Base-by-base conservation (phyloP, 2,888 invertebrate species). In the Ametastegia equiseti region DNA sequence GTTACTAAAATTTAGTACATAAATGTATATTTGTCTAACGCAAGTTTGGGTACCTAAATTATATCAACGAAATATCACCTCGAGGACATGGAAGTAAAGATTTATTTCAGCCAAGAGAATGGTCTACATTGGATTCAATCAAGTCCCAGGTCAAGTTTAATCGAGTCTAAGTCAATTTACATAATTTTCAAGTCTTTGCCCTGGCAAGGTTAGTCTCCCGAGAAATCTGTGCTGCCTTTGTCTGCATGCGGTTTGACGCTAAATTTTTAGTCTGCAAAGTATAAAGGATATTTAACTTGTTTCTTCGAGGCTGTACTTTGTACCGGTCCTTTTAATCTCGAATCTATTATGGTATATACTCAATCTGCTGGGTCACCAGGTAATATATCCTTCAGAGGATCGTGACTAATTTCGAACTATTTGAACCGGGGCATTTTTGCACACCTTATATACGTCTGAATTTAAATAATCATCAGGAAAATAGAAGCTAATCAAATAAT, bases 131-230 rank as follows among this genome's bases (percentile, higher is more conserved):
- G 54, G 27, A 54, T 50, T 75, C 54, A 54, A 75, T 75, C 50
- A 75, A 75, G 27, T 75, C 36, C 36, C 36, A n/a, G 54, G 36
- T 36, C 50, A 19, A 54, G 75, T 75, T 54, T n/a, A 33, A 54
- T 33, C 33, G 33, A 36, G 54, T 75, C 54, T 54, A 36, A 75
- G 33, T 75, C 54, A 75, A 75, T 75, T 75, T 54, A 75, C 54
- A 75, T 54, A 36, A 75, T 75, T 36, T 19, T 36, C 36, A 36
- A 54, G 54, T 75, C 54, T 54, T 50, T 75, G 33, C 50, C 50
- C 75, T 54, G 54, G 27, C 50, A 75, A 71, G 27, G 27, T 50
- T 75, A 45, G 36, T 5, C 5, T 11, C 45, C 6, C 5, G 19
- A 11, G 1, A 63, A 63, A 63, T 30, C 50, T n/a, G n/a, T n/a